Percentiles rank a stretch among this genome's conserved stretches.
phyloP scores from a whole-genome alignment of 2,113 vertebrate species.

The Australoheros scitulus region DNA sequence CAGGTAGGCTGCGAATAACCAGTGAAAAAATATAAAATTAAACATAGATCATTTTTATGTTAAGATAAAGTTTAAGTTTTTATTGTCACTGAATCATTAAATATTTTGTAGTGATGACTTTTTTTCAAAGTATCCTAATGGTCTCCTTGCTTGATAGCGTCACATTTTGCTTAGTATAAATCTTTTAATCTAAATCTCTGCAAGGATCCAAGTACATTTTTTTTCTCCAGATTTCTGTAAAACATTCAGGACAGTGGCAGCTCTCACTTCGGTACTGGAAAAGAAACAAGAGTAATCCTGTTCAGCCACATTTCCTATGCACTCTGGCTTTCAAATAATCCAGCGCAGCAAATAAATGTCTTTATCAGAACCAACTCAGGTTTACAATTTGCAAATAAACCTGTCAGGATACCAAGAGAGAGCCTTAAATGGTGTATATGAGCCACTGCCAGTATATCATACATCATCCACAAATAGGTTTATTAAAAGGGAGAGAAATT shows the following conservation, averaged over 20 bases:
- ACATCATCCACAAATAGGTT: slow-evolving; percentile 2
- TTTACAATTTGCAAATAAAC: neutral
- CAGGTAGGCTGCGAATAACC: too few species aligned
- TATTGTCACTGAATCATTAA: neutral
- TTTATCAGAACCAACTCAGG: neutral
- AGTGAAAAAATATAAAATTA: neutral
- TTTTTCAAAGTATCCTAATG: neutral
- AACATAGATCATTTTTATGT: neutral
- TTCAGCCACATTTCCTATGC: too few species aligned
- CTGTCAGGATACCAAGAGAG: neutral
- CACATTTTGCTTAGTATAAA: too few species aligned
- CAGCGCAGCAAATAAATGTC: neutral
- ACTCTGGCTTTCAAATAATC: neutral
- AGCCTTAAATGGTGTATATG: slow-evolving; percentile 4
- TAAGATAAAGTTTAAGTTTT: too few species aligned
- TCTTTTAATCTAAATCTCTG: too few species aligned
- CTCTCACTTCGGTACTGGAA: too few species aligned
- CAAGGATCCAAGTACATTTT: too few species aligned
- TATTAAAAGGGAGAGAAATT: neutral
- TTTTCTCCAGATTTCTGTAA: too few species aligned
- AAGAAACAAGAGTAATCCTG: too few species aligned
- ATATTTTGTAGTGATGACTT: neutral
- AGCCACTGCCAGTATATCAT: neutral
- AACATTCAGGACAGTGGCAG: too few species aligned
- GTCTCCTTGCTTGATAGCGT: neutral